Conservation (phyloP, 2,113 vertebrate genomes). For the Pterocles gutturalis region DNA sequence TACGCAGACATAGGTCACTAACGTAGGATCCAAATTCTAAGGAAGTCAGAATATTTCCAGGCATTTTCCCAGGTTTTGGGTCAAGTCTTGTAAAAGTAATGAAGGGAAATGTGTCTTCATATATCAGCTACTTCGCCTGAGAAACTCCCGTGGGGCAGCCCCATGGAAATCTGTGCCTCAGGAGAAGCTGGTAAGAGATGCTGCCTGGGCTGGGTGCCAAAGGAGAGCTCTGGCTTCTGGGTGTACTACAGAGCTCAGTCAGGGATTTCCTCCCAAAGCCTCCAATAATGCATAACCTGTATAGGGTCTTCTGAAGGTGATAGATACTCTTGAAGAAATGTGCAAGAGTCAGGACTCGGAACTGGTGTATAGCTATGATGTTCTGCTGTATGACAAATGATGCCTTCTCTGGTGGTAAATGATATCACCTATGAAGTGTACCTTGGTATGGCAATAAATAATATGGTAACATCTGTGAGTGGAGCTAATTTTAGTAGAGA, state of each 20-base stretch:
- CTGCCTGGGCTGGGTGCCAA: background rate
- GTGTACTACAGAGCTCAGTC: background rate
- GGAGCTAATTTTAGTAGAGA: slow-evolving; percentile 3
- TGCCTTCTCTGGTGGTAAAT: background rate
- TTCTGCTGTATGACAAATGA: background rate
- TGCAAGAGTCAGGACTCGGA: background rate
- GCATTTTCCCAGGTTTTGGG: background rate
- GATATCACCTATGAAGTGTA: background rate
- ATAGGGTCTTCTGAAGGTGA: background rate
- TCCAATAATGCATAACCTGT: background rate
- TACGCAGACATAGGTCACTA: background rate
- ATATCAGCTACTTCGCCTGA: background rate
- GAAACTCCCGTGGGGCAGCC: background rate
- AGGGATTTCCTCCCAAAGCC: background rate
- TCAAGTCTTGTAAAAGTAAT: background rate
- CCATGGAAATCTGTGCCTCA: background rate
- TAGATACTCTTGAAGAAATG: background rate
- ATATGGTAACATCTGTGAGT: background rate
- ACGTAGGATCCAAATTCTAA: background rate
- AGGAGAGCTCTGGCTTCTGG: background rate
- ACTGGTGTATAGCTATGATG: background rate
- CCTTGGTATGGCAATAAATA: background rate
- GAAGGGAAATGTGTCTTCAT: background rate
- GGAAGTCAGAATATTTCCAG: background rate
- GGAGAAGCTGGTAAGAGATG: background rate